Evolutionary conservation across 2,888 invertebrate species (phyloP).

Genomic region (Thymelicus acteon): DNA sequence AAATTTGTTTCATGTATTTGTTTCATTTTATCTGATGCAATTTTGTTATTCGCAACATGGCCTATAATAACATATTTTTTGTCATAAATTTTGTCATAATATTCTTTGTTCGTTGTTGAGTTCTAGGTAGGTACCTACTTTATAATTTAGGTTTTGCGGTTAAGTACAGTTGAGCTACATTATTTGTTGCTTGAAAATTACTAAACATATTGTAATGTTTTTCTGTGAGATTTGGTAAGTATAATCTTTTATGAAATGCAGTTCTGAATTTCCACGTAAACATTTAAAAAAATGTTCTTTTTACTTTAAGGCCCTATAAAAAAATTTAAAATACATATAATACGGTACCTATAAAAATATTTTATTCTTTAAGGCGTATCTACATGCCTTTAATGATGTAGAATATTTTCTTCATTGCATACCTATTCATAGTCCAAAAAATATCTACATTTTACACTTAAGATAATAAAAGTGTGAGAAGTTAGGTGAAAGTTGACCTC

Average conservation of each 20-base stretch:
- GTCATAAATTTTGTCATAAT: background rate
- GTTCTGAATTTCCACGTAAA: background rate
- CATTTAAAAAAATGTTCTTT: background rate
- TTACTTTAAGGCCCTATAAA: no score
- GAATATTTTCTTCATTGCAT: no score
- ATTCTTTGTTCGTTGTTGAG: background rate
- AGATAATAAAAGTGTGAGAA: no score
- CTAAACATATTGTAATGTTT: background rate
- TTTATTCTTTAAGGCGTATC: no score
- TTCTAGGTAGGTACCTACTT: background rate
- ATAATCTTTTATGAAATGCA: background rate
- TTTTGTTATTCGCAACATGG: background rate
- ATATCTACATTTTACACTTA: no score
- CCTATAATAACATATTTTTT: background rate
- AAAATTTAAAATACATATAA: no score
- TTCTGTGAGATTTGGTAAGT: background rate
- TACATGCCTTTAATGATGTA: no score
- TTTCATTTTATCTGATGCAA: background rate
- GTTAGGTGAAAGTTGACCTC: no score
- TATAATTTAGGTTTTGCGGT: background rate
- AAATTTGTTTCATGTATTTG: background rate
- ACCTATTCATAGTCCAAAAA: no score
- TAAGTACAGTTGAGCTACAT: conserved; percentile 2
- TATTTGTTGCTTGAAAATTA: background rate
- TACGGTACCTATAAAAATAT: no score